These are phyloP conservation scores for Eulemur rufifrons DNA, from an alignment of 2,113 vertebrate genomes.

Conservation along the genomic window DNA sequence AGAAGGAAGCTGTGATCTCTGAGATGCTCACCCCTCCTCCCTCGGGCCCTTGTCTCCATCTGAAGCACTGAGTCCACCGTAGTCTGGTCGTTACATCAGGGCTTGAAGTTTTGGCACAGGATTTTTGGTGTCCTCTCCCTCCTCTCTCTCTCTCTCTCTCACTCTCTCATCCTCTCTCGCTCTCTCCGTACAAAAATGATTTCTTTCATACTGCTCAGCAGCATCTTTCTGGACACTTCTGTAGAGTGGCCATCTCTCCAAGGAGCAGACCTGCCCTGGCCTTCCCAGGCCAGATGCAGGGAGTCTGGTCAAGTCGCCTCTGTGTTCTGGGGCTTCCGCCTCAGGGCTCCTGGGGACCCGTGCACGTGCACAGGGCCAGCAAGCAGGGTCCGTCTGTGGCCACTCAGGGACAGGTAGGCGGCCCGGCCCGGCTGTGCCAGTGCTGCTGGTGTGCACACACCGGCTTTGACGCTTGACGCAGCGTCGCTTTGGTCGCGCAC, in stretches of 20 bases:
- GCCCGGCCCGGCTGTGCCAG: too few relatives aligned
- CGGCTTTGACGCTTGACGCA: too few relatives aligned
- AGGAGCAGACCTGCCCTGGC: background rate
- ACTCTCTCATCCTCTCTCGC: background rate
- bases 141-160: background rate
- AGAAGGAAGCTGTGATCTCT: background rate
- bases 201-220: background rate
- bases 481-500: background rate
- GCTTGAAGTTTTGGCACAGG: background rate
- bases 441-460: background rate
- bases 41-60: background rate
- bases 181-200: background rate
- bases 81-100: background rate
- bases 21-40: too few relatives aligned
- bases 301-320: background rate
- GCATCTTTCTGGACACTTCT: background rate
- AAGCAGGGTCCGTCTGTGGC: background rate
- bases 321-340: background rate
- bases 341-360: too few relatives aligned
- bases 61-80: background rate
- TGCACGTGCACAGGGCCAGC: background rate
- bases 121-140: background rate
- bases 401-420: background rate
- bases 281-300: background rate
- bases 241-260: background rate